phyloP scores from a whole-genome alignment of 92 coral and sea anemone genomes.

The Epizoanthus illoricatus region DNA sequence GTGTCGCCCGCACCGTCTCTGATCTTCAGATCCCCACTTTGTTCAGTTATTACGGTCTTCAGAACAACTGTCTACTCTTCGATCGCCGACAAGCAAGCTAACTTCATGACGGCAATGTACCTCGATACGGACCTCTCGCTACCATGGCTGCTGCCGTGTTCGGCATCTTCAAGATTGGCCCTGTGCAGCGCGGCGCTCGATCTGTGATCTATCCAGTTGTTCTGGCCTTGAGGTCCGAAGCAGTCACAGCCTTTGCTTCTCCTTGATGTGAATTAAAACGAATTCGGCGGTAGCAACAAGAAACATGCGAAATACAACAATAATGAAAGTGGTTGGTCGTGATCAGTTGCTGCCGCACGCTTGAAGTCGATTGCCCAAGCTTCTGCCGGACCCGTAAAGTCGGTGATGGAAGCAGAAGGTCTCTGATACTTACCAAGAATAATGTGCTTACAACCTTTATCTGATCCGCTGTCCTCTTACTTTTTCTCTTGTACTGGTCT shows the following conservation, averaged over 20 bases:
- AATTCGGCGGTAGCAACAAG: background rate
- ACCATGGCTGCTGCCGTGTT: no score
- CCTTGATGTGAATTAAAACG: background rate
- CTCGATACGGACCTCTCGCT: no score
- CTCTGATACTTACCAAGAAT: slow-evolving; percentile 23
- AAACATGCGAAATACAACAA: slow-evolving; percentile 10
- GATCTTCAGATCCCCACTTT: no score
- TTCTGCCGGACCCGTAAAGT: slow-evolving; percentile 32
- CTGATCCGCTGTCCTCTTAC: background rate
- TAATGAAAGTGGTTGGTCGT: slow-evolving; percentile 7
- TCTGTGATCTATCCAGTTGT: background rate
- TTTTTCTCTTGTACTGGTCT: background rate
- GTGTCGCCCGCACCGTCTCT: no score
- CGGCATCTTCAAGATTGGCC: no score
- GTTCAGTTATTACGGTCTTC: no score
- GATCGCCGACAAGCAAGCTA: no score
- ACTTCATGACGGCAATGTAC: no score
- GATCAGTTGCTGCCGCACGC: slow-evolving; percentile 10
- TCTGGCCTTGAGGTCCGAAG: no score
- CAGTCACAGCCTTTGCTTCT: background rate
- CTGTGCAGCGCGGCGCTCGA: no score
- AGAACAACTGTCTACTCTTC: no score
- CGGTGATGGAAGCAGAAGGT: background rate
- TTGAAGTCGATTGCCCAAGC: background rate
- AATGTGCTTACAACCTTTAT: background rate